A percentile compares a stretch with the other conserved stretches of the same genome.
Conservation (phyloP, 2,113 vertebrate species). For the Melospiza melodia region DNA sequence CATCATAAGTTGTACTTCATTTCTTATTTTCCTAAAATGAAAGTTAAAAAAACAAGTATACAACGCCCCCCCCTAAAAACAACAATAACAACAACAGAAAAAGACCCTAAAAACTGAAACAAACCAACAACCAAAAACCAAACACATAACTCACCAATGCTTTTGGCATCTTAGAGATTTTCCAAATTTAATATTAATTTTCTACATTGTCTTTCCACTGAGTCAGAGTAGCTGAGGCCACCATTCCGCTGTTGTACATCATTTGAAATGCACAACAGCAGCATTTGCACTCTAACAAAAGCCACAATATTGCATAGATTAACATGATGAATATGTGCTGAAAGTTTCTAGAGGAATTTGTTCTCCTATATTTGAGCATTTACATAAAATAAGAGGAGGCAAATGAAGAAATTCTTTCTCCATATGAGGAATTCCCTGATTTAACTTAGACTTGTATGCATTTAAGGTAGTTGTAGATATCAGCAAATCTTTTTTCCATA, state of each 20-base stretch:
- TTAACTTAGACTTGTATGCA: background rate
- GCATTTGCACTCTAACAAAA: constrained; percentile 63
- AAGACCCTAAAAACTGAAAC: background rate
- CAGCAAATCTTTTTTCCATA: background rate
- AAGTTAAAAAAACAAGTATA: background rate
- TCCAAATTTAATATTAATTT: background rate
- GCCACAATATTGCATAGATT: constrained; percentile 44
- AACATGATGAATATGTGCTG: constrained; percentile 49
- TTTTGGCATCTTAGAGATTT: background rate
- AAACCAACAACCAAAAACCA: background rate
- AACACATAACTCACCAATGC: background rate
- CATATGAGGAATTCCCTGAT: constrained; percentile 16
- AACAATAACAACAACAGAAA: too few relatives aligned
- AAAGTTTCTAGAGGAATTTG: constrained; percentile 55
- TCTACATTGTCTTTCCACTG: background rate
- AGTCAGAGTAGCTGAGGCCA: background rate
- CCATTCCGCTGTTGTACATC: background rate
- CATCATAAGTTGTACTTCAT: background rate
- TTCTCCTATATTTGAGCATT: constrained; percentile 39
- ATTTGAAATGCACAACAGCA: constrained; percentile 54
- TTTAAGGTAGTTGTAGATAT: constrained; percentile 12
- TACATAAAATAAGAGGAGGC: constrained; percentile 57
- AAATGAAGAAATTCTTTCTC: constrained; percentile 33
- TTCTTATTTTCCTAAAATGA: background rate
- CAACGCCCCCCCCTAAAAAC: too few relatives aligned